Evolutionary conservation across 2,888 invertebrate genomes (phyloP).

Genomic region (Barypeithes pellucidus): DNA sequence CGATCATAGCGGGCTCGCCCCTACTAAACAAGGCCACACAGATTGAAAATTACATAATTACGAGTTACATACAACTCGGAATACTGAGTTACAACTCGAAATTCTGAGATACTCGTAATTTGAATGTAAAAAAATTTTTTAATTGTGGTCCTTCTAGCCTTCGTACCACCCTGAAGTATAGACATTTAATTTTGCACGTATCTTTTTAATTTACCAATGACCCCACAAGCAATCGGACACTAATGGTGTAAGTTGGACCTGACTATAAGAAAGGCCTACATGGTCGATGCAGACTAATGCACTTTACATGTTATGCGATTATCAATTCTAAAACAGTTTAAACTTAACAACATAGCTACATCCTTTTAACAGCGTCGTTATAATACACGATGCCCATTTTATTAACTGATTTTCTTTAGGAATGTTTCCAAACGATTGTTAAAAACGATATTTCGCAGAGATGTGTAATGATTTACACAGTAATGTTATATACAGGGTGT

Average conservation of each 20-base stretch:
- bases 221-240: conserved; percentile 33
- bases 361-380: conserved; percentile 37
- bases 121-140: too few species aligned
- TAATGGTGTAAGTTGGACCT: conserved; percentile 33
- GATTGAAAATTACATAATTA: too few species aligned
- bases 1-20: too few species aligned
- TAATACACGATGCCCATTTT: conserved; percentile 17
- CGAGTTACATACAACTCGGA: too few species aligned
- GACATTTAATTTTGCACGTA: conserved; percentile 37
- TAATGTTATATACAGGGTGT: too few species aligned
- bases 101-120: too few species aligned
- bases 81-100: too few species aligned
- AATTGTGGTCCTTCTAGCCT: not conserved
- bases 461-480: too few species aligned
- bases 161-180: not conserved
- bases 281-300: conserved; percentile 36
- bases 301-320: conserved; percentile 40
- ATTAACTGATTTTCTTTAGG: conserved; percentile 21
- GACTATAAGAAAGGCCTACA: conserved; percentile 38
- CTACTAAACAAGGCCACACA: too few species aligned
- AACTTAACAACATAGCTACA: conserved; percentile 38
- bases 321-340: conserved; percentile 41
- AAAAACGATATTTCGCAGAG: too few species aligned
- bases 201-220: conserved; percentile 43
- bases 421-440: not conserved